Evolutionary conservation across 2,888 invertebrate genomes (phyloP).

Genomic region (Amorpha juglandis): DNA sequence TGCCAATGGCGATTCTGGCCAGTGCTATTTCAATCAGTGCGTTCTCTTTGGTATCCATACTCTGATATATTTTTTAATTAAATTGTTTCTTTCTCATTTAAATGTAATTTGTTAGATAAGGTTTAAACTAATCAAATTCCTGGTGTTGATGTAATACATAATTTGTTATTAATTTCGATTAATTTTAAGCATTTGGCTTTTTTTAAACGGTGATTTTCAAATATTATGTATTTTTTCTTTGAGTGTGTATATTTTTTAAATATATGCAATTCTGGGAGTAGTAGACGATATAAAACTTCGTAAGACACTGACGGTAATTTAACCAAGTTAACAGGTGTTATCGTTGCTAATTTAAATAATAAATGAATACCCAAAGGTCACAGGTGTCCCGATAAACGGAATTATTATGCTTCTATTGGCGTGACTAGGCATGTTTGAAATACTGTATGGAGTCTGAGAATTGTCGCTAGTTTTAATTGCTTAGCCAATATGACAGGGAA

Average conservation of each 20-base stretch:
- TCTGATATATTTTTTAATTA: slow-evolving; percentile 31
- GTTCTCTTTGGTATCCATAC: slow-evolving; percentile 29
- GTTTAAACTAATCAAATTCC: not conserved
- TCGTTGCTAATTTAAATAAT: slow-evolving; percentile 32
- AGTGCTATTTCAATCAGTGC: slow-evolving; percentile 36
- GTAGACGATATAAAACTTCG: not conserved
- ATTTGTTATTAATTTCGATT: too few relatives aligned
- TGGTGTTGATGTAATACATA: too few relatives aligned
- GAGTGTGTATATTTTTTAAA: not conserved
- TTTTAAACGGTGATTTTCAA: too few relatives aligned
- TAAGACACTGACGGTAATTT: not conserved
- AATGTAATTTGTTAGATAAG: too few relatives aligned
- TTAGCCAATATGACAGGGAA: not conserved
- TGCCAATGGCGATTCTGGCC: slow-evolving; percentile 69
- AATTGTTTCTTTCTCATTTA: not conserved
- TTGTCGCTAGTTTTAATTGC: not conserved
- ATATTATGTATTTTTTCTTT: too few relatives aligned
- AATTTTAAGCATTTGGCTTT: too few relatives aligned
- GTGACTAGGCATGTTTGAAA: slow-evolving; percentile 9
- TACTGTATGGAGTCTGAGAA: not conserved
- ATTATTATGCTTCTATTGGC: slow-evolving; percentile 26
- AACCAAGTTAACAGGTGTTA: slow-evolving; percentile 51
- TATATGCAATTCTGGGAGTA: not conserved
- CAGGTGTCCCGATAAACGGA: slow-evolving; percentile 48
- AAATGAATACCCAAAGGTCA: slow-evolving; percentile 47